These are phyloP conservation scores for Cottoperca gobio DNA, from an alignment of 2,797 vertebrate species.

Conservation along the genomic window DNA sequence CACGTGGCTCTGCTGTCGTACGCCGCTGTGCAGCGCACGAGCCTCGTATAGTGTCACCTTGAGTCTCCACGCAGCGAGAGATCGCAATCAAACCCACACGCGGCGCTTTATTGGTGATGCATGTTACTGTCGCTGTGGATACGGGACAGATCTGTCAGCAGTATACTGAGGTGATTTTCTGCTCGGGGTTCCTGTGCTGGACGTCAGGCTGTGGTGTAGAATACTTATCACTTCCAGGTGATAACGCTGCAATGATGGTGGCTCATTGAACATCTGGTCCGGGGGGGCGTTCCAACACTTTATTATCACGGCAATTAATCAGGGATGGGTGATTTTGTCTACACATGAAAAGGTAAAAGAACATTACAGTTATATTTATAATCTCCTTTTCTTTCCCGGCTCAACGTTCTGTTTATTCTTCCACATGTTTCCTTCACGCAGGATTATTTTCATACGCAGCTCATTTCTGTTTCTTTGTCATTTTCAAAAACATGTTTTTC, in stretches of 20 bases:
- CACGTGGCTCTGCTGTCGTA: not conserved
- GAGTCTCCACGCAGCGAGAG: not conserved
- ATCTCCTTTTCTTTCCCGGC: not conserved
- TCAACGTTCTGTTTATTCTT: not conserved
- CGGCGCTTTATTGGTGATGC: not conserved
- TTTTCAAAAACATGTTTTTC: constrained; percentile 35
- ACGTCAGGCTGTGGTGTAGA: not conserved
- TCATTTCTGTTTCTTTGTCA: not conserved
- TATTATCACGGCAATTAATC: not conserved
- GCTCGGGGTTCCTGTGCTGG: too few relatives aligned
- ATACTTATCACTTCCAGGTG: constrained; percentile 4
- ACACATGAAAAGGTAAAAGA: not conserved
- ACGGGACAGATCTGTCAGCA: constrained; percentile 22
- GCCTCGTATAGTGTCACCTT: constrained; percentile 34
- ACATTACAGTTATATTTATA: too few relatives aligned
- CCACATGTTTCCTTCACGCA: not conserved
- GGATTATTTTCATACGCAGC: not conserved
- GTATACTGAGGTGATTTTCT: not conserved
- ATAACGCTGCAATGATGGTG: not conserved
- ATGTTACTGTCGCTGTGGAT: too few relatives aligned
- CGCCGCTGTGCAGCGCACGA: not conserved
- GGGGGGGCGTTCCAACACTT: not conserved
- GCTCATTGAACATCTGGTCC: not conserved
- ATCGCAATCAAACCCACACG: not conserved
- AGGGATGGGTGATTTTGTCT: not conserved